Conservation (phyloP, 2,797 vertebrate genomes). For the Bradypus variegatus region DNA sequence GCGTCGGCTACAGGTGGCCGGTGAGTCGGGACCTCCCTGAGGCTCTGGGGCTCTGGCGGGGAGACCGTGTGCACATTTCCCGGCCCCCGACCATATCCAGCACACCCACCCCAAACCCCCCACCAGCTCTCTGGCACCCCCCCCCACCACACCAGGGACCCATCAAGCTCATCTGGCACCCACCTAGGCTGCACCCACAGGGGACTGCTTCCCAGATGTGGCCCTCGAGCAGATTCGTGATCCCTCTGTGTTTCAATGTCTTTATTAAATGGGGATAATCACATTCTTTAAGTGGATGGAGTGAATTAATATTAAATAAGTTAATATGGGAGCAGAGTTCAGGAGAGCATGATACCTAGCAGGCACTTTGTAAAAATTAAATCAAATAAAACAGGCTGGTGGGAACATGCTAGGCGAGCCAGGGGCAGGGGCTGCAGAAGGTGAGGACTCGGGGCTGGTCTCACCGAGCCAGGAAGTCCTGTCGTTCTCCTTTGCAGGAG, state of each 20-base stretch:
- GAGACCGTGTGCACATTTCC: not conserved
- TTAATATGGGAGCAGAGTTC: conserved; percentile 12
- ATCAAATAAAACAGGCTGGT: not conserved
- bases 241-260: not conserved
- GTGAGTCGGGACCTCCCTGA: not conserved
- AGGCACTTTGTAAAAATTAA: not conserved
- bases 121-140: not conserved
- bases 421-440: not conserved
- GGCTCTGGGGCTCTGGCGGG: not conserved
- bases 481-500: not conserved
- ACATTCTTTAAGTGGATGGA: not conserved
- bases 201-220: not conserved
- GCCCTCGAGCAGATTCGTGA: not conserved
- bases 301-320: not conserved
- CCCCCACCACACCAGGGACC: too few relatives aligned
- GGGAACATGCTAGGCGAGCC: not conserved
- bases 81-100: not conserved
- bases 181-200: not conserved
- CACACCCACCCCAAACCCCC: too few relatives aligned
- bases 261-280: not conserved
- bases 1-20: not conserved
- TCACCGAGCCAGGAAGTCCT: not conserved
- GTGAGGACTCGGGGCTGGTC: not conserved
- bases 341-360: not conserved
- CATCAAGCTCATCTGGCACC: rapidly evolving